Evolutionary conservation across 2,797 vertebrate genomes (phyloP).

Genomic region (Xenops minutus): DNA sequence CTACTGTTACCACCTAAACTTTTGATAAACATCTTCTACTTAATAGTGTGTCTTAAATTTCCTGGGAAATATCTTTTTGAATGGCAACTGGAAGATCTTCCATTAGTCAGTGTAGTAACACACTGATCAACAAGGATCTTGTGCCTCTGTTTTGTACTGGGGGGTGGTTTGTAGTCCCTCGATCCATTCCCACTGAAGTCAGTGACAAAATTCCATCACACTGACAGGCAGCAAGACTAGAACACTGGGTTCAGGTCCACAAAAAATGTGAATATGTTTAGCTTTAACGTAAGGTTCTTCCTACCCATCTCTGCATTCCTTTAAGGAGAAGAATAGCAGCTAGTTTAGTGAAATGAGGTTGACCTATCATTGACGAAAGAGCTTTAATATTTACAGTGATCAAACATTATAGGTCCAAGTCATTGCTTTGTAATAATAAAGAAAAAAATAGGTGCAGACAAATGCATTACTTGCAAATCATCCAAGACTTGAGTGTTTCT

Average conservation of each 20-base stretch:
- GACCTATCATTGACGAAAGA: neutral
- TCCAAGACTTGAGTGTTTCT: neutral
- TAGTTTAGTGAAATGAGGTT: neutral
- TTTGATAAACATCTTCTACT: neutral
- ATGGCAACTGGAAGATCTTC: neutral
- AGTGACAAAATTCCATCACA: neutral
- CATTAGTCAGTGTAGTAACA: neutral
- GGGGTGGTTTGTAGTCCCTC: neutral
- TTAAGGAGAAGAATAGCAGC: neutral
- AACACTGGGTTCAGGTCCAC: neutral
- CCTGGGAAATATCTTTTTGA: neutral
- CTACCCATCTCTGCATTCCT: neutral
- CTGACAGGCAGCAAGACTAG: neutral
- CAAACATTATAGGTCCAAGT: neutral
- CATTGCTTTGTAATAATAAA: neutral
- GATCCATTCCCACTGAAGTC: fast-evolving
- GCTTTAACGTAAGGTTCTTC: neutral
- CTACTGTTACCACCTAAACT: neutral
- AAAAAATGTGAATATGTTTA: neutral
- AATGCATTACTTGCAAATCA: neutral
- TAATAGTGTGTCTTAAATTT: neutral
- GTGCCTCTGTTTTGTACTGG: neutral
- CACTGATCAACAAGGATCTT: fast-evolving
- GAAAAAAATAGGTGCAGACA: neutral
- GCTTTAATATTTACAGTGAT: neutral